These are phyloP conservation scores for Elephas maximus DNA, from an alignment of 2,113 vertebrate genomes.

Conservation along the genomic window DNA sequence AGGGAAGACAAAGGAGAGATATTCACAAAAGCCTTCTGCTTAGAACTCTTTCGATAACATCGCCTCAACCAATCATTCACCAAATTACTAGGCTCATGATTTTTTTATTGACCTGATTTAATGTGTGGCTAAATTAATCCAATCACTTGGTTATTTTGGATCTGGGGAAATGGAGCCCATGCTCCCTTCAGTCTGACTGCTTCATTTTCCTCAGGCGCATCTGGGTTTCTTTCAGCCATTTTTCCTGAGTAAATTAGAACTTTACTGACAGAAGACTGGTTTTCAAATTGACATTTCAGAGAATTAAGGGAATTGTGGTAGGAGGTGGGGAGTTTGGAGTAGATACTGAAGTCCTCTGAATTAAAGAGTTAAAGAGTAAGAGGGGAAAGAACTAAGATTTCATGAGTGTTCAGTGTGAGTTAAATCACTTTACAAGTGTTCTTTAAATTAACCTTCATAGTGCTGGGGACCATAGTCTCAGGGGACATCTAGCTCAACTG, in stretches of 20 bases:
- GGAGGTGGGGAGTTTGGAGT: neutral
- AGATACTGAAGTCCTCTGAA: neutral
- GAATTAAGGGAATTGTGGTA: neutral
- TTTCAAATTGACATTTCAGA: constrained; percentile 17
- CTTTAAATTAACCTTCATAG: neutral
- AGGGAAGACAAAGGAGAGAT: neutral
- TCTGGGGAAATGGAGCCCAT: neutral
- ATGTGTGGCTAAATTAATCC: constrained; percentile 37
- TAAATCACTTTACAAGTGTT: neutral
- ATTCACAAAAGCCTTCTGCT: neutral
- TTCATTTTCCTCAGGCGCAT: constrained; percentile 34
- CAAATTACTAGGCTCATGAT: constrained; percentile 6
- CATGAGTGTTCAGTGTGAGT: neutral
- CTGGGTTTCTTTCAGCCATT: constrained; percentile 6
- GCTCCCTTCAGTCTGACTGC: neutral
- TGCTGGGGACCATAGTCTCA: too few relatives aligned
- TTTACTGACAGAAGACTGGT: neutral
- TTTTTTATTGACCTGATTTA: constrained; percentile 60
- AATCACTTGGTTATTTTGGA: constrained; percentile 24
- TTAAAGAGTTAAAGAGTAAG: neutral
- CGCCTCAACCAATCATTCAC: neutral
- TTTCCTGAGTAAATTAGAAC: neutral
- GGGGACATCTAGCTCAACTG: too few relatives aligned
- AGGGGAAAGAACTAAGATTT: neutral
- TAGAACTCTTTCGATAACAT: constrained; percentile 45